A percentile compares a stretch with the other conserved stretches of the same genome.
These are phyloP conservation scores for Pristionchus pacificus DNA, from an alignment of 1,140 invertebrate genomes.

Conservation along the genomic window DNA sequence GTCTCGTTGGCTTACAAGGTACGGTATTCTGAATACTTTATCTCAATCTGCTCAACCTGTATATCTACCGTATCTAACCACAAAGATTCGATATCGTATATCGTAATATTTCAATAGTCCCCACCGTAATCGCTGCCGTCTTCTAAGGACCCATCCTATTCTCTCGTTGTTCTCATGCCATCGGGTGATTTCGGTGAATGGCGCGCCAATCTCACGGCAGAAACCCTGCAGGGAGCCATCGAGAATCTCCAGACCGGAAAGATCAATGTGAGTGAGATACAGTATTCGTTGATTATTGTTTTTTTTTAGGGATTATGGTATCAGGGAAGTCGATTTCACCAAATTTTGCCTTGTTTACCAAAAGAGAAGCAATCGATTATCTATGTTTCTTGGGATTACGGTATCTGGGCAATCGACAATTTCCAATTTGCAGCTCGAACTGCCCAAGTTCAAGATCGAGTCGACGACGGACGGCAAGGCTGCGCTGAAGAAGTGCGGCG, in stretches of 20 bases:
- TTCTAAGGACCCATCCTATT: not conserved
- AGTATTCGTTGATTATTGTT: no score
- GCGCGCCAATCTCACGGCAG: not conserved
- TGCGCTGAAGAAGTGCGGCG: not conserved
- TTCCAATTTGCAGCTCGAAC: not conserved
- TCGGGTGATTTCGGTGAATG: not conserved
- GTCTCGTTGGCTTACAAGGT: not conserved
- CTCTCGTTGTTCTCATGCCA: not conserved
- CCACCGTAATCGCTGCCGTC: no score
- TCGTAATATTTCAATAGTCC: no score
- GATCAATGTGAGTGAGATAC: not conserved
- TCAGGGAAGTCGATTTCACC: no score
- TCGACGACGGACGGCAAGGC: not conserved
- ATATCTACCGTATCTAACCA: not conserved
- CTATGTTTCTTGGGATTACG: no score
- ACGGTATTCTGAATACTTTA: no score
- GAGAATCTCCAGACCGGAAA: not conserved
- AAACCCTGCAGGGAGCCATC: not conserved
- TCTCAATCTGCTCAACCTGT: no score
- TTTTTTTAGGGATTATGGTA: no score
- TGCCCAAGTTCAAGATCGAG: not conserved
- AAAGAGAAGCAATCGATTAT: no score
- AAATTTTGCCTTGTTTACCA: no score
- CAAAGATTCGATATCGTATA: no score
- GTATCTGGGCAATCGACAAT: no score